Evolutionary conservation across 1,140 invertebrate species (phyloP).

Genomic region (Pachypeltis micranthus): DNA sequence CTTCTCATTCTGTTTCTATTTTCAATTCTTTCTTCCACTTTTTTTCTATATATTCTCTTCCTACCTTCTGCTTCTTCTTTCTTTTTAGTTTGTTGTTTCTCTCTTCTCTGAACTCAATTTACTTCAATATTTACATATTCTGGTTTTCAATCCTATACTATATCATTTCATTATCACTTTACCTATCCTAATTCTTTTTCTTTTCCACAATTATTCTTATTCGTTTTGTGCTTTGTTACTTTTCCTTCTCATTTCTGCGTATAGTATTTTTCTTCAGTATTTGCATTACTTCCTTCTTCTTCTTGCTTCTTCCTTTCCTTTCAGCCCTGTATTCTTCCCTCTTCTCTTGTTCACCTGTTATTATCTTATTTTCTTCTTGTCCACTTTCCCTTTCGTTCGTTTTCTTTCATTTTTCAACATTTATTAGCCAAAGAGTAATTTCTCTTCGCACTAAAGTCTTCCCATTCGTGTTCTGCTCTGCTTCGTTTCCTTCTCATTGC

Average conservation of each 20-base stretch:
- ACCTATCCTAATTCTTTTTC: neutral
- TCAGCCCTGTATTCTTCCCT: neutral
- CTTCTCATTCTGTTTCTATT: neutral
- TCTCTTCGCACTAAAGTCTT: too few relatives aligned
- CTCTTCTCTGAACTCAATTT: neutral
- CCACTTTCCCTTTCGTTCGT: neutral
- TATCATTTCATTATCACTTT: neutral
- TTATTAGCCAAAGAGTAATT: too few relatives aligned
- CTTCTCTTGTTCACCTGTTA: neutral
- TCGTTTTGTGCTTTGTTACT: neutral
- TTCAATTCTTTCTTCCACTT: neutral
- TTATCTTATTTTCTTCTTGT: neutral
- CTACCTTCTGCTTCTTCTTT: neutral
- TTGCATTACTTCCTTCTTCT: neutral
- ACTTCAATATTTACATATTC: neutral
- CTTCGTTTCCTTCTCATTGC: neutral
- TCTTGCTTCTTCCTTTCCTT: neutral
- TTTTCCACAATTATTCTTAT: neutral
- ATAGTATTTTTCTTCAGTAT: neutral
- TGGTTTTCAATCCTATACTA: neutral
- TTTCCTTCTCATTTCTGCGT: neutral
- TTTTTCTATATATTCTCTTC: neutral
- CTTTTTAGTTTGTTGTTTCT: neutral
- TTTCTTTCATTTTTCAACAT: too few relatives aligned
- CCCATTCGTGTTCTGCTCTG: too few relatives aligned